Conservation (phyloP, 2,113 vertebrate genomes). For the Megaceryle torquata region DNA sequence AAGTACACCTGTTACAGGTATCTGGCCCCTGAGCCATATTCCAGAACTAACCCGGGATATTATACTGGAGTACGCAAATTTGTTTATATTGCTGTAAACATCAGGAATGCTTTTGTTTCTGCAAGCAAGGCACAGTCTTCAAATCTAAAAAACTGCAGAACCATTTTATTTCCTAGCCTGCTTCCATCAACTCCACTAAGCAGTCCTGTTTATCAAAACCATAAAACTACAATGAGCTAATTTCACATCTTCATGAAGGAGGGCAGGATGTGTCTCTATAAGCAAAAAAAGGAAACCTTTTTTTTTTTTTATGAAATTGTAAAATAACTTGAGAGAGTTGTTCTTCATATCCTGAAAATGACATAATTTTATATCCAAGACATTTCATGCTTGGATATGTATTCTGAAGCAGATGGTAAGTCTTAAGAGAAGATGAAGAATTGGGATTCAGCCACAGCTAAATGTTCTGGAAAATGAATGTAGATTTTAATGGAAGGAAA, state of each 20-base stretch:
- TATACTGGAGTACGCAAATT: not conserved
- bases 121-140: not conserved
- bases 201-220: not conserved
- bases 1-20: not conserved
- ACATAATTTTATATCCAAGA: not conserved
- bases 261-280: not conserved
- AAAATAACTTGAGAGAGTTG: not conserved
- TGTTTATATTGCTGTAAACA: not conserved
- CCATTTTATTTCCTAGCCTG: not conserved
- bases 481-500: too few relatives aligned
- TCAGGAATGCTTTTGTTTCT: not conserved
- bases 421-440: constrained; percentile 7
- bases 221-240: not conserved
- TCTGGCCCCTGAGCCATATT: not conserved
- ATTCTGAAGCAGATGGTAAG: constrained; percentile 27
- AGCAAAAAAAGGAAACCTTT: not conserved
- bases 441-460: not conserved
- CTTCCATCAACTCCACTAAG: not conserved
- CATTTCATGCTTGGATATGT: not conserved
- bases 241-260: not conserved
- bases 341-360: not conserved
- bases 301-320: not conserved
- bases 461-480: too few relatives aligned
- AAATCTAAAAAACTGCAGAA: not conserved
- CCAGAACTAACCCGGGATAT: not conserved